Evolutionary conservation across 2,113 vertebrate genomes (phyloP).

Genomic region (Calcarius ornatus): DNA sequence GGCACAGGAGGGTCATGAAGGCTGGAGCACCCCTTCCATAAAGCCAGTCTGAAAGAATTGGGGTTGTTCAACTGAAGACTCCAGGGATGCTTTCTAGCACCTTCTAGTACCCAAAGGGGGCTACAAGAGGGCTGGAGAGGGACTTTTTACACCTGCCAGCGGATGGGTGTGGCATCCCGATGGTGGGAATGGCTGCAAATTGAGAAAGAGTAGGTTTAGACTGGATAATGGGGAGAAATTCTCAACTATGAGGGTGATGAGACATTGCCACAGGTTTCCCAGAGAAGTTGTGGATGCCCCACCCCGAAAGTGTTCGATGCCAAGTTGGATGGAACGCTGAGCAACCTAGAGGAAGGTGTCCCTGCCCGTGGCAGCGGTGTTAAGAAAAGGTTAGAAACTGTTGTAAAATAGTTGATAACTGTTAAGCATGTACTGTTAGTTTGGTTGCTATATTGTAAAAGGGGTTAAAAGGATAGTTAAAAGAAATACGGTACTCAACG

Average conservation of each 20-base stretch:
- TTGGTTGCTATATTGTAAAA: too few species aligned
- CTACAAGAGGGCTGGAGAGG: background rate
- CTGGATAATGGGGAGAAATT: background rate
- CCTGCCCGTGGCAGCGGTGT: background rate
- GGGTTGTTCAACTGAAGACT: background rate
- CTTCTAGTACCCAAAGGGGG: background rate
- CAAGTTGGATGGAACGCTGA: background rate
- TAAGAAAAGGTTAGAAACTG: too few species aligned
- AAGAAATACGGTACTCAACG: too few species aligned
- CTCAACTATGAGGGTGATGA: background rate
- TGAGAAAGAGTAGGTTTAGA: background rate
- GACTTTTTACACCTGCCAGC: background rate
- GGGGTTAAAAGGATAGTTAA: too few species aligned
- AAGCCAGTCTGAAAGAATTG: background rate
- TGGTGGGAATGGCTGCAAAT: background rate
- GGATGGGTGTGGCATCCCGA: too few species aligned
- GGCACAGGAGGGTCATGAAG: background rate
- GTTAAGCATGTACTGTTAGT: too few species aligned
- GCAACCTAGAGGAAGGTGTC: background rate
- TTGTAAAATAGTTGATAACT: too few species aligned
- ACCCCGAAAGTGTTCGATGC: background rate
- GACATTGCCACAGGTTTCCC: background rate
- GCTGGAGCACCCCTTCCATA: background rate
- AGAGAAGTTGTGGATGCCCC: too few species aligned
- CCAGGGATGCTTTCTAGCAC: fast-evolving